These are phyloP conservation scores for Pelvicachromis taeniatus DNA, from an alignment of 2,113 vertebrate species.

Conservation along the genomic window DNA sequence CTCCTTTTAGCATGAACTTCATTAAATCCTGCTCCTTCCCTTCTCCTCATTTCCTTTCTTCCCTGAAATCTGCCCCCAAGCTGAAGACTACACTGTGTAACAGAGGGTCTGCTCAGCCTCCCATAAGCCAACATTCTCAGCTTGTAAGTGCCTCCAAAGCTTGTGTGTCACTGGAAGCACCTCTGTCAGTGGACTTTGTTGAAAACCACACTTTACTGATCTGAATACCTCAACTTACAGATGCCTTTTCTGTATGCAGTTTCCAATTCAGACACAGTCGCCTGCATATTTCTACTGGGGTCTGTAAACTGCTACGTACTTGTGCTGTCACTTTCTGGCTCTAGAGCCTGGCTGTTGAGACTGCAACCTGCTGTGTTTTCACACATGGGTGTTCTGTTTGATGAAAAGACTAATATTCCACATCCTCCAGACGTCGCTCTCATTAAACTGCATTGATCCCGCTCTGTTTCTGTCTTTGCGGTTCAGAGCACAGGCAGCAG, in stretches of 20 bases:
- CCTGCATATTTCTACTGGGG: not conserved
- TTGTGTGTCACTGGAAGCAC: slow-evolving; percentile 23
- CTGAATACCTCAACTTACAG: not conserved
- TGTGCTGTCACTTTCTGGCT: not conserved
- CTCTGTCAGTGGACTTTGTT: not conserved
- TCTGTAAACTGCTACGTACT: not conserved
- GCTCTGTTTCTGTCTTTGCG: not conserved
- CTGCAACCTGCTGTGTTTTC: not conserved
- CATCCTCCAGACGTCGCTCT: not conserved
- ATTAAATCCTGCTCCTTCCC: not conserved
- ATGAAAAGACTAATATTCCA: not conserved
- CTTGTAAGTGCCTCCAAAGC: slow-evolving; percentile 53
- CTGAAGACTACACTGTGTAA: slow-evolving; percentile 61
- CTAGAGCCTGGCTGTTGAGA: not conserved
- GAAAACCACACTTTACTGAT: not conserved
- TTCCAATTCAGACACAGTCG: not conserved
- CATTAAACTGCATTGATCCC: not conserved
- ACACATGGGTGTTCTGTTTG: not conserved
- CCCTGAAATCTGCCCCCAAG: slow-evolving; percentile 20
- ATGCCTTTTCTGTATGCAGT: not conserved
- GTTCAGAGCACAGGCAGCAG: slow-evolving; percentile 35
- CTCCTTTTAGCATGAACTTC: not conserved
- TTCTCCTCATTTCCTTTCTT: not conserved
- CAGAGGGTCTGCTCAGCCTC: slow-evolving; percentile 34
- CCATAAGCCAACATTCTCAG: slow-evolving; percentile 25